Evolutionary conservation across 37 sponge, comb jelly and placozoan genomes (phyloP).

Genomic region (Cliona cf. orientalis): DNA sequence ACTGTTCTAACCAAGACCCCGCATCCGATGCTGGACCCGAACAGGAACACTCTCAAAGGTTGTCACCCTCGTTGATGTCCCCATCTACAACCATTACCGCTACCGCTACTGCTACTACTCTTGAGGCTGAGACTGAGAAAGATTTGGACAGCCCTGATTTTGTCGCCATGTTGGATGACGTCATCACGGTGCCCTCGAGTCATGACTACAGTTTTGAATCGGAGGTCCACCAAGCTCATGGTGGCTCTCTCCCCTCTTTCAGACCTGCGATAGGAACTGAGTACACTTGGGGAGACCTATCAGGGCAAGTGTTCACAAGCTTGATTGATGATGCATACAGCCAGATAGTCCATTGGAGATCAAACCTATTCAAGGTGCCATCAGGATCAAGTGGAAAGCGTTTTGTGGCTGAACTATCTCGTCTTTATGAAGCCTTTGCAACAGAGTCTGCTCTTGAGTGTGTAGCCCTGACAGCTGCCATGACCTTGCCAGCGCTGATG

Average conservation of each 20-base stretch:
- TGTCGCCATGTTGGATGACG: constrained; percentile 5
- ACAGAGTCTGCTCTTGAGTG: constrained; percentile 8
- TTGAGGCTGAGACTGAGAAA: not conserved
- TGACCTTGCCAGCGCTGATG: constrained; percentile 19
- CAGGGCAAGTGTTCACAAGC: constrained; percentile 3
- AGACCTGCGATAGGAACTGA: not conserved
- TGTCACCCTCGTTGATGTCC: no score
- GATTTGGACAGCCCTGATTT: not conserved
- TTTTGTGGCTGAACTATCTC: constrained; percentile 4
- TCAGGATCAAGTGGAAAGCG: constrained; percentile 20
- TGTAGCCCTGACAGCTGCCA: constrained; percentile 17
- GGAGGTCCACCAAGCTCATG: no score
- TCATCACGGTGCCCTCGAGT: not conserved
- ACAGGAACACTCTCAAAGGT: no score
- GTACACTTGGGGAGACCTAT: constrained; percentile 3
- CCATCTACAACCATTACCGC: not conserved
- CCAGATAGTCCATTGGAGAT: constrained; percentile 23
- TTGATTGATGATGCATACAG: constrained; percentile 14
- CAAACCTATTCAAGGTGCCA: constrained; percentile 24
- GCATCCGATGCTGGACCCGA: not conserved
- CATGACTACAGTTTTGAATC: not conserved
- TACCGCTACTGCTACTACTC: not conserved
- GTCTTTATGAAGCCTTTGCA: constrained; percentile 5
- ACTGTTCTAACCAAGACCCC: not conserved
- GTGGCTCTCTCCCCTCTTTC: constrained; percentile 1